These are phyloP conservation scores for Microtus californicus DNA, from an alignment of 2,797 vertebrate species.

Conservation along the genomic window DNA sequence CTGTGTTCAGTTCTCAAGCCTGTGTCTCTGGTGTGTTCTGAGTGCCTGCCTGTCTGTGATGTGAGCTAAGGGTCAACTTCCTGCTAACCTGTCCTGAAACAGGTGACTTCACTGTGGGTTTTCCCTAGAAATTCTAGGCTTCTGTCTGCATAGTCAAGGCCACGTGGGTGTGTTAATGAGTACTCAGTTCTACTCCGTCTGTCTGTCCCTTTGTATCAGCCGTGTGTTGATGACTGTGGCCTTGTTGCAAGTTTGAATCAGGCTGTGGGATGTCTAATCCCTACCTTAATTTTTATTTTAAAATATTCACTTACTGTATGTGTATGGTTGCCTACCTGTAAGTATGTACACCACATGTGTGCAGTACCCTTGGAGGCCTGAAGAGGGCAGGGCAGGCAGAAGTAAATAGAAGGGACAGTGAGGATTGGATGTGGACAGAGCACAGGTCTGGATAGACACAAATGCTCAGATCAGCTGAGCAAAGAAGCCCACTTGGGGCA, in stretches of 20 bases:
- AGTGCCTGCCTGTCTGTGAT: neutral
- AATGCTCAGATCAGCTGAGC: no score
- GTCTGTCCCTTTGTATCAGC: neutral
- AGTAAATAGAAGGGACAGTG: neutral
- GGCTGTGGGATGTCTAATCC: neutral
- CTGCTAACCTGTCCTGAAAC: neutral
- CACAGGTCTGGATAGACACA: neutral
- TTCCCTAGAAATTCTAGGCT: neutral
- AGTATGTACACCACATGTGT: neutral
- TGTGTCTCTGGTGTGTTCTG: neutral
- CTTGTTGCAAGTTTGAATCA: neutral
- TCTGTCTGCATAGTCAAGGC: fast-evolving
- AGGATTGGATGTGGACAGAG: neutral
- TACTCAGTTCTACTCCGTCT: neutral
- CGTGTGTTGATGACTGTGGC: no score
- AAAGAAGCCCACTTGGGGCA: neutral
- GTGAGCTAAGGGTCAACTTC: neutral
- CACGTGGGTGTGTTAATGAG: fast-evolving
- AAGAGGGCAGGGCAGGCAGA: neutral
- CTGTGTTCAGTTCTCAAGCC: neutral
- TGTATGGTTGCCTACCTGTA: neutral
- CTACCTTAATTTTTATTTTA: neutral
- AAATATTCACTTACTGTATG: neutral
- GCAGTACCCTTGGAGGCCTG: neutral
- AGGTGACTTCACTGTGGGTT: no score